Evolutionary conservation across 2,797 vertebrate genomes (phyloP).

Genomic region (Anas bernieri): DNA sequence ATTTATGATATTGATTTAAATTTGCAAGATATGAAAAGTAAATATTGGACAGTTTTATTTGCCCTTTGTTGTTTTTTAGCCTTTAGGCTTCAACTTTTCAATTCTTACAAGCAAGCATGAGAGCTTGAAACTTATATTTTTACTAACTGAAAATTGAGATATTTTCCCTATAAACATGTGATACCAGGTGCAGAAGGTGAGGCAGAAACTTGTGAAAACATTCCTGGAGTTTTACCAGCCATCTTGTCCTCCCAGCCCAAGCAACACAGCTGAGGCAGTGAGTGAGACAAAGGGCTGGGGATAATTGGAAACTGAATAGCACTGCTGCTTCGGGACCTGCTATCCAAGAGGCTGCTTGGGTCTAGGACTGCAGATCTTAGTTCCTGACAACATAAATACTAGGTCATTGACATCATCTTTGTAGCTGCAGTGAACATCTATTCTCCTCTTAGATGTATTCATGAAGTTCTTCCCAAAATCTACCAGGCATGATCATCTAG

Average conservation of each 20-base stretch:
- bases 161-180: background rate
- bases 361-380: background rate
- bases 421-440: background rate
- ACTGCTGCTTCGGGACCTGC: background rate
- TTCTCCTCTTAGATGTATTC: background rate
- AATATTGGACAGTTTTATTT: background rate
- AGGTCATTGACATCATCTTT: background rate
- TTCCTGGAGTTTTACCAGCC: background rate
- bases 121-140: background rate
- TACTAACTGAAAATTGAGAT: background rate
- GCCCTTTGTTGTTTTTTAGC: background rate
- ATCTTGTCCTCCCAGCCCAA: background rate
- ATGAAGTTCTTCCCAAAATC: background rate
- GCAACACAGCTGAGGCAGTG: background rate
- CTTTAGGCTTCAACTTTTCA: background rate
- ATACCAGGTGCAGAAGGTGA: background rate
- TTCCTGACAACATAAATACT: background rate
- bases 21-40: background rate
- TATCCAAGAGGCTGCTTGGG: background rate
- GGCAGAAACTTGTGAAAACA: background rate
- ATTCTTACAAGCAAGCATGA: background rate
- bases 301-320: background rate
- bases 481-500: no score
- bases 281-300: background rate
- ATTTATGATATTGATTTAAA: background rate